These are phyloP conservation scores for Myiotriccus ornatus DNA, from an alignment of 2,797 vertebrate species.

Conservation along the genomic window DNA sequence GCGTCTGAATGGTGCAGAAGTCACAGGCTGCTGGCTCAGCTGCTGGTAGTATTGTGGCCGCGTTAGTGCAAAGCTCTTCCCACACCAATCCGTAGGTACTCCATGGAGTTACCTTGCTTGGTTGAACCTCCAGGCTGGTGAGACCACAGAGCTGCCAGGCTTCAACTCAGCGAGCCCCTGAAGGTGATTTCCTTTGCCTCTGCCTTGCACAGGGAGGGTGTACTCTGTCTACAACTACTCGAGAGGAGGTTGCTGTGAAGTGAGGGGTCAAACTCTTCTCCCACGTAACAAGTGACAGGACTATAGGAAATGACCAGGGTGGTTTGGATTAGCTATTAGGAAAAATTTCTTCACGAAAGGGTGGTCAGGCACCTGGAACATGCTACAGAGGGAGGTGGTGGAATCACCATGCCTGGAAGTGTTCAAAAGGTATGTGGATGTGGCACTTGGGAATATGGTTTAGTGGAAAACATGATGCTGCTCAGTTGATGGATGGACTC, in stretches of 20 bases:
- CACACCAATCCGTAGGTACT: background rate
- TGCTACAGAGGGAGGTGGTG: background rate
- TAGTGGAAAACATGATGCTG: accelerated
- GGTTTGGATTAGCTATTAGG: background rate
- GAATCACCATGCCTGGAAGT: background rate
- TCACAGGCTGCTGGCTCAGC: accelerated
- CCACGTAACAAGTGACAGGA: background rate
- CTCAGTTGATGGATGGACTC: background rate
- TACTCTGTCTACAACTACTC: background rate
- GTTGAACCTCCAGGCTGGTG: background rate
- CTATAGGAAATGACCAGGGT: background rate
- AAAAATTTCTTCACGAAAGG: background rate
- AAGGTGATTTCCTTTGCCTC: background rate
- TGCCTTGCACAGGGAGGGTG: background rate
- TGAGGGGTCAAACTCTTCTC: background rate
- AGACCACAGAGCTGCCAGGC: background rate
- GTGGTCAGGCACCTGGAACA: background rate
- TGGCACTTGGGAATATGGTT: background rate
- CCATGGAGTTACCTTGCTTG: background rate
- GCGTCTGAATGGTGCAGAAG: background rate
- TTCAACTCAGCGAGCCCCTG: background rate
- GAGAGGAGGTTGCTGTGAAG: background rate
- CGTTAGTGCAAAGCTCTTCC: background rate
- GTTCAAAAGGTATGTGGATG: background rate
- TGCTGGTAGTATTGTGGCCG: accelerated